Evolutionary conservation across 2,797 vertebrate genomes (phyloP), one percentile per base, ranked within the genome.

Genomic region (Xyrichtys novacula): DNA sequence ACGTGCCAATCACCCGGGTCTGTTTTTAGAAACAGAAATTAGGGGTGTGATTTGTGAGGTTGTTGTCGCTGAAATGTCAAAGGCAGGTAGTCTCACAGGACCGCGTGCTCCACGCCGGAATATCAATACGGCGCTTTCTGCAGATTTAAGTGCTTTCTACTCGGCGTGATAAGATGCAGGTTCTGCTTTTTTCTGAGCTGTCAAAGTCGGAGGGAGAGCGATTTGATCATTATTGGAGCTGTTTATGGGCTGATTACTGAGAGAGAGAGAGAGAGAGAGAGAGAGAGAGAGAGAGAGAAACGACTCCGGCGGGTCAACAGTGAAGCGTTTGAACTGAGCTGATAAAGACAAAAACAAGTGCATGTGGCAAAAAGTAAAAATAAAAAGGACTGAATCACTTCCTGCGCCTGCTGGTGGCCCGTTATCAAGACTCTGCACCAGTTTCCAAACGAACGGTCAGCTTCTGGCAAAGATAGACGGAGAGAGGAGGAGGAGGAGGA

Each of bases 371-470:
- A 60, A 46, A 70, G 15, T 59, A 67, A 79, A 90, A 88, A 85
- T 71, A 88, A 89, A 90, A 92, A 76, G 78, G 88, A 90, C 86
- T 76, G 87, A 90, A 90, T 91, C 85, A 88, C 88, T 93, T 92
- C 91, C 89, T 89, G 63, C 43, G 68, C 71, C 72, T 62, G 84
- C 67, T 78, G 78, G 54, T 74, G 46, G 78, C 66, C 64, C 76
- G 79, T 92, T 92, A 92, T 93, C 91, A 88, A 85, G 79, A 71
- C 69, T 49, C 22, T 39, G 72, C 87, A 87, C 2, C 28, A 80
- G 86, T 83, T 85, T 82, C 76, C 73, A 85, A 78, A 80, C 49
- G 73, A 90, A 88, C 78, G 17, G 80, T 73, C 81, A 73, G 74
- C 60, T 74, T 78, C 80, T 85, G 83, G 71, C 47, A 50, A 32